These are phyloP conservation scores for Craterocephalus amniculus DNA, from an alignment of 2,797 vertebrate species.

Conservation along the genomic window DNA sequence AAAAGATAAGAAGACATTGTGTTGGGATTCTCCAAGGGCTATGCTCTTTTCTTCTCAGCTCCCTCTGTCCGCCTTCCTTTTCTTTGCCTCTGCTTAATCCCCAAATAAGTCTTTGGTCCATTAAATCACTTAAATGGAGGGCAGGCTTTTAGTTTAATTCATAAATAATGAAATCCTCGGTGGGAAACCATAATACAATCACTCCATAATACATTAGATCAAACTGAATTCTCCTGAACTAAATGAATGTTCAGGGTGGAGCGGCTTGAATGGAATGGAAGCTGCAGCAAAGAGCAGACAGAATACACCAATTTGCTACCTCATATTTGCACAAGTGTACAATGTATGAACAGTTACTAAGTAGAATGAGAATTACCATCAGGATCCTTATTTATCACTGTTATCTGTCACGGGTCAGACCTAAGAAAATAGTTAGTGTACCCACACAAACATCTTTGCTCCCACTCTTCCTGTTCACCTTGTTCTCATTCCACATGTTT, in stretches of 20 bases:
- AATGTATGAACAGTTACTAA: neutral
- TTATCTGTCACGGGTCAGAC: constrained; percentile 51
- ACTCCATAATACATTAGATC: constrained; percentile 45
- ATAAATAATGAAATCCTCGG: constrained; percentile 69
- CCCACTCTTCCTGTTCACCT: constrained; percentile 5
- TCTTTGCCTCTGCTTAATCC: constrained; percentile 64
- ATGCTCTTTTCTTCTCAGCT: constrained; percentile 49
- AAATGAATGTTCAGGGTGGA: constrained; percentile 35
- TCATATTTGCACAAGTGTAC: neutral
- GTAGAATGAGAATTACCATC: constrained; percentile 33
- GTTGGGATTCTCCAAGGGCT: constrained; percentile 54
- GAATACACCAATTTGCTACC: constrained; percentile 2
- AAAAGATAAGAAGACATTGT: constrained; percentile 70
- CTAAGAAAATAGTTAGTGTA: constrained; percentile 31
- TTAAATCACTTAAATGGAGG: constrained; percentile 67
- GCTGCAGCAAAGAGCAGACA: neutral
- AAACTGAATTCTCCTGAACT: constrained; percentile 46
- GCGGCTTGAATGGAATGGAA: constrained; percentile 6
- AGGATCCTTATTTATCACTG: constrained; percentile 24
- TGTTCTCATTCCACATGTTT: constrained; percentile 2
- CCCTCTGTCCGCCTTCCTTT: constrained; percentile 50
- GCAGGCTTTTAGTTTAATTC: constrained; percentile 72
- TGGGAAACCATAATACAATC: constrained; percentile 47
- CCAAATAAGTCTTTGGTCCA: constrained; percentile 65
- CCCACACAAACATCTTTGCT: constrained; percentile 27